A percentile compares a stretch with the other conserved stretches of the same genome.
phyloP scores from a whole-genome alignment of 2,797 vertebrate genomes.

The Bradypus variegatus region DNA sequence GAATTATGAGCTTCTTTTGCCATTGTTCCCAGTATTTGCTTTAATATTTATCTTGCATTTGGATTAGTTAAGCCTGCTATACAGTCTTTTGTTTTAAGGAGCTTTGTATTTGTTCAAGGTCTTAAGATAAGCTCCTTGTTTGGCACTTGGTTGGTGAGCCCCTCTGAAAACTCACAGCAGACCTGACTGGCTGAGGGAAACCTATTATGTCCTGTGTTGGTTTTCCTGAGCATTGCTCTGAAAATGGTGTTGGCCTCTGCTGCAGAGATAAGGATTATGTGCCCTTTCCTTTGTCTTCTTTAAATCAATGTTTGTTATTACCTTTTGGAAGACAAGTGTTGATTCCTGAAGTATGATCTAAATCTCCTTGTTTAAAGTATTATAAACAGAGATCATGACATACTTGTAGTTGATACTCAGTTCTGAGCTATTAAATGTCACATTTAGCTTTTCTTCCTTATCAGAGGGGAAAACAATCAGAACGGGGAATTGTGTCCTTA shows the following conservation, averaged over 20 bases:
- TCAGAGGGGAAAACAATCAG: background rate
- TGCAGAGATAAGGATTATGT: background rate
- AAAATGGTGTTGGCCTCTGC: background rate
- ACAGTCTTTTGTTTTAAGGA: background rate
- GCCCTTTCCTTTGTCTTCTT: background rate
- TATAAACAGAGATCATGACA: fast-evolving
- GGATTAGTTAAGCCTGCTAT: background rate
- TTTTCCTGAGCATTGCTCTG: fast-evolving
- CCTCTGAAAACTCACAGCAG: fast-evolving
- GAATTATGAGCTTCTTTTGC: background rate
- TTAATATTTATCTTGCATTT: background rate
- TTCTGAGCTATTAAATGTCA: background rate
- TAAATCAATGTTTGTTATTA: background rate
- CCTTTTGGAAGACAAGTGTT: background rate
- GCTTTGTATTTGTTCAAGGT: background rate
- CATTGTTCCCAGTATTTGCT: background rate
- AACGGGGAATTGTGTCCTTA: background rate
- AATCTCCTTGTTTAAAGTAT: fast-evolving
- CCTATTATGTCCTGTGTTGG: fast-evolving
- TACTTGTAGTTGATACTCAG: fast-evolving
- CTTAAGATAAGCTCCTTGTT: background rate
- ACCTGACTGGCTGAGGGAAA: fast-evolving
- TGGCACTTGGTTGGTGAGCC: background rate
- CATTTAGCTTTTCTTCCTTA: background rate
- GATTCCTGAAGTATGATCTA: too few relatives aligned